Percentiles rank a stretch among this genome's conserved stretches.
Evolutionary conservation across 2,888 invertebrate genomes (phyloP).

Genomic region (Peribatodes rhomboidaria): DNA sequence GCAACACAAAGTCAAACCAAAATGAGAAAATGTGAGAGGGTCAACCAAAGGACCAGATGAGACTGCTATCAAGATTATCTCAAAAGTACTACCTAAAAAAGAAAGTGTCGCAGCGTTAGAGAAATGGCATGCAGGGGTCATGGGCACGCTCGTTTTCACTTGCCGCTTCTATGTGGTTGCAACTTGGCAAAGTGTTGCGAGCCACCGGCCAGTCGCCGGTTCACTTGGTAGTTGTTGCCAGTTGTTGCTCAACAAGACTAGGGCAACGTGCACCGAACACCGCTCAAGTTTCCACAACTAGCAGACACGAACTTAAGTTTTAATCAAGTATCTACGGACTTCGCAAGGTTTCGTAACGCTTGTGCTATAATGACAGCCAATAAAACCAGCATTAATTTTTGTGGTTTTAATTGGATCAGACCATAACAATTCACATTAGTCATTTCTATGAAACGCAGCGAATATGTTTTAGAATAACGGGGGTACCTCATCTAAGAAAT

Average conservation of each 20-base stretch:
- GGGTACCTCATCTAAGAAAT: constrained; percentile 12
- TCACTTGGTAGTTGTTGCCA: constrained; percentile 45
- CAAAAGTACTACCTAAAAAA: constrained; percentile 39
- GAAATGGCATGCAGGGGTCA: constrained; percentile 62
- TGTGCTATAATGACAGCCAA: constrained; percentile 4
- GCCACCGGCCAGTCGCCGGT: constrained; percentile 40
- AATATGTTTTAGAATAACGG: not conserved
- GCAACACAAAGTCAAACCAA: not conserved
- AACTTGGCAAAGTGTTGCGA: constrained; percentile 44
- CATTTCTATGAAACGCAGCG: not conserved
- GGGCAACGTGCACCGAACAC: constrained; percentile 40
- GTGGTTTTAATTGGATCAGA: not conserved
- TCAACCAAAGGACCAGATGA: not conserved
- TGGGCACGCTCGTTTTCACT: constrained; percentile 66
- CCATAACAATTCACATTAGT: not conserved
- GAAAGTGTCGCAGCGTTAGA: constrained; percentile 54
- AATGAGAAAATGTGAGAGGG: not conserved
- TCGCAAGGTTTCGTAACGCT: constrained; percentile 63
- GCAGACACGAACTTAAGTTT: constrained; percentile 42
- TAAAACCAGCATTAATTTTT: constrained; percentile 10
- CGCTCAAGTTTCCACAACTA: constrained; percentile 47
- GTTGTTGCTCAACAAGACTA: constrained; percentile 44
- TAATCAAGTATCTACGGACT: constrained; percentile 54
- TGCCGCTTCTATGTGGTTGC: constrained; percentile 52
- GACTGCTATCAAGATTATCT: constrained; percentile 6